A percentile compares a stretch with the other conserved stretches of the same genome.
These are phyloP conservation scores for Heterohyrax brucei DNA, from an alignment of 2,797 vertebrate species.

Conservation along the genomic window DNA sequence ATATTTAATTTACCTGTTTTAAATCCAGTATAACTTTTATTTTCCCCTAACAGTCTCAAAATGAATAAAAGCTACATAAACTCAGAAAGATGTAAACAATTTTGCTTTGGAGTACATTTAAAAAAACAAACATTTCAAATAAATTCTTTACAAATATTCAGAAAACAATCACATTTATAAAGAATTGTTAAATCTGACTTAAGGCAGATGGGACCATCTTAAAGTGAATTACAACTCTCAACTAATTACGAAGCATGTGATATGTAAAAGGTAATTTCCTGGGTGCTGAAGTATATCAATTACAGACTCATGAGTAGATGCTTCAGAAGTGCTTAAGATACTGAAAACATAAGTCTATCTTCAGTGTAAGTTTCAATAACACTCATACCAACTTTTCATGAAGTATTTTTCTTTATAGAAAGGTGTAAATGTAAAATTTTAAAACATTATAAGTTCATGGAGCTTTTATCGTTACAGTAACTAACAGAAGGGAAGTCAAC, in stretches of 20 bases:
- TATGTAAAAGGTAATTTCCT: constrained; percentile 30
- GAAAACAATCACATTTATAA: constrained; percentile 59
- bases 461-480: not conserved
- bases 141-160: constrained; percentile 59
- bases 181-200: constrained; percentile 44
- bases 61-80: constrained; percentile 35
- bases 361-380: constrained; percentile 24
- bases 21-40: constrained; percentile 50
- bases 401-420: constrained; percentile 40
- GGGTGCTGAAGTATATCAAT: constrained; percentile 23
- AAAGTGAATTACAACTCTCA: constrained; percentile 53
- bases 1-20: constrained; percentile 13
- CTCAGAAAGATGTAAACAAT: constrained; percentile 48
- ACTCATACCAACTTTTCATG: constrained; percentile 43
- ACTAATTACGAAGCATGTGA: constrained; percentile 27
- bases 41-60: constrained; percentile 41
- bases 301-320: constrained; percentile 13
- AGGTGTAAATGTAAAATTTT: constrained; percentile 35
- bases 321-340: constrained; percentile 30
- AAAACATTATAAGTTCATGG: constrained; percentile 25
- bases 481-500: not conserved
- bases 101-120: not conserved
- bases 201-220: constrained; percentile 31
- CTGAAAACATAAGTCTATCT: constrained; percentile 16
- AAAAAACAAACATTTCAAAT: constrained; percentile 60